Percentiles rank a stretch among this genome's conserved stretches.
Conservation (phyloP, 2,888 invertebrate species). For the Acholoe squamosa region DNA sequence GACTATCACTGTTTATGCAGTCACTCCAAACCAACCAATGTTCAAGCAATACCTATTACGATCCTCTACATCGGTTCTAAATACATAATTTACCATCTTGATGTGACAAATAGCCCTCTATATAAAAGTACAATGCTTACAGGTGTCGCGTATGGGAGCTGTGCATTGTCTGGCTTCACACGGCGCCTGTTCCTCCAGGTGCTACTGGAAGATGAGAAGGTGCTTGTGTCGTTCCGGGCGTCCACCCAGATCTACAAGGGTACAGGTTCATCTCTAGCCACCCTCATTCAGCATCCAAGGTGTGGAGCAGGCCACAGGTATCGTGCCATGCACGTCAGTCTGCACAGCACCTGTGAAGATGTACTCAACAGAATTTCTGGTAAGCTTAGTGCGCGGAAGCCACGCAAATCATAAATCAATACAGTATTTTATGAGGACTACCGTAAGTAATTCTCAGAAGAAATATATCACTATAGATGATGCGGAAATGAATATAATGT, state of each 20-base stretch:
- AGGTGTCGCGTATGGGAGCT: conserved; percentile 53
- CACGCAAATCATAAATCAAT: background rate
- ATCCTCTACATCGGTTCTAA: too few relatives aligned
- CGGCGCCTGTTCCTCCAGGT: conserved; percentile 93
- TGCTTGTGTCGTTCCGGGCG: conserved; percentile 78
- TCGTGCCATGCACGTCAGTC: conserved; percentile 89
- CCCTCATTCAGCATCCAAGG: conserved; percentile 86
- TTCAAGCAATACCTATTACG: too few relatives aligned
- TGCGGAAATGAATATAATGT: too few relatives aligned
- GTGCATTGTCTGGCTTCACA: conserved; percentile 90
- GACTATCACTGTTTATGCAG: too few relatives aligned
- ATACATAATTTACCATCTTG: too few relatives aligned
- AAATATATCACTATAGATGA: too few relatives aligned
- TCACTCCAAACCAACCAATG: too few relatives aligned
- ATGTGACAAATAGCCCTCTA: background rate
- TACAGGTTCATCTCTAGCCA: conserved; percentile 70
- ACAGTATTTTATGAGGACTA: too few relatives aligned
- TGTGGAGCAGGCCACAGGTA: conserved; percentile 90
- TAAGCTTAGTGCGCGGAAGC: conserved; percentile 69
- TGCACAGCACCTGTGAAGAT: conserved; percentile 89
- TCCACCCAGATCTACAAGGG: conserved; percentile 72
- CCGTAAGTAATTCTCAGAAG: too few relatives aligned
- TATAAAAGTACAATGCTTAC: background rate
- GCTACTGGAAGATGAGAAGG: conserved; percentile 92
- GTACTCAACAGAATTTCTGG: conserved; percentile 87